phyloP scores from a whole-genome alignment of 1,140 invertebrate species.

The Latrodectus geometricus region DNA sequence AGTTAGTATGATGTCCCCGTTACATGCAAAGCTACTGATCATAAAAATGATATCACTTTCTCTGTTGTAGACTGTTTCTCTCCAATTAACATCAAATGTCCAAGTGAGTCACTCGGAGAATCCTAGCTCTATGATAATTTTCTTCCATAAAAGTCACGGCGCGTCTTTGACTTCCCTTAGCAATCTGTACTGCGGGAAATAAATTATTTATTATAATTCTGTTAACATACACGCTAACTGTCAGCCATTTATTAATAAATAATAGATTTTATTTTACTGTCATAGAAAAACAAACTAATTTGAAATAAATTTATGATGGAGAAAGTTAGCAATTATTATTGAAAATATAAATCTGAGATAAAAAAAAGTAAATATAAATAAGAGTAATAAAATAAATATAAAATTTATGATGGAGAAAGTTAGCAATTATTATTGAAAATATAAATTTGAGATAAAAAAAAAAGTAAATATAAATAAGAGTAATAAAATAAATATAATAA shows the following conservation, averaged over 20 bases:
- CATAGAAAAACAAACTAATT: too few relatives aligned
- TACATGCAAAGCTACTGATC: constrained; percentile 47
- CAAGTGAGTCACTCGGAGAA: constrained; percentile 11
- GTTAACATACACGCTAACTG: too few relatives aligned
- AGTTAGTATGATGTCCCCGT: not conserved
- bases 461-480: too few relatives aligned
- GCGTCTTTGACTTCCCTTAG: constrained; percentile 10
- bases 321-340: not conserved
- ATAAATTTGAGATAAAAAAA: too few relatives aligned
- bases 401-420: too few relatives aligned
- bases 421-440: not conserved
- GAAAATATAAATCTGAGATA: not conserved
- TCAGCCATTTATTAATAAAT: too few relatives aligned
- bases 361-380: too few relatives aligned
- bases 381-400: too few relatives aligned
- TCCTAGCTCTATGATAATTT: constrained; percentile 26
- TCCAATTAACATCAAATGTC: constrained; percentile 23
- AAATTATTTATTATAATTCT: constrained; percentile 39
- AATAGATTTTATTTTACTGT: too few relatives aligned
- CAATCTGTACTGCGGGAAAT: not conserved
- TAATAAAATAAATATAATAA: too few relatives aligned
- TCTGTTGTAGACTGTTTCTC: constrained; percentile 18
- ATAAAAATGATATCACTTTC: constrained; percentile 54
- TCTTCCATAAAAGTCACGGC: constrained; percentile 29
- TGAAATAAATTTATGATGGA: too few relatives aligned